These are phyloP conservation scores for Clarias magur DNA, from an alignment of 2,113 vertebrate genomes.

Conservation along the genomic window DNA sequence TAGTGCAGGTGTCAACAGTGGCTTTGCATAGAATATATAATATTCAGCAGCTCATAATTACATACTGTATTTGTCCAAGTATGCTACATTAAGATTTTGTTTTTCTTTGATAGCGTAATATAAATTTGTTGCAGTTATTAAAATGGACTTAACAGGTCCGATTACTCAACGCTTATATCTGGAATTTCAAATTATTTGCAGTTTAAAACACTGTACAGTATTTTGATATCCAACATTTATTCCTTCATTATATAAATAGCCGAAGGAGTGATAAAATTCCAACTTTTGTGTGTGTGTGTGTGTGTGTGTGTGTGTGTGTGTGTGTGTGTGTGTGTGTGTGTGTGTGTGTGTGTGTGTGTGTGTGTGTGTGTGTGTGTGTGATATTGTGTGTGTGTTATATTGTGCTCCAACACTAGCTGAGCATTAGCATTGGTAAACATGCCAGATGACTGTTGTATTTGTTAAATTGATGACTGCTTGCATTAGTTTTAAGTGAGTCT, in stretches of 20 bases:
- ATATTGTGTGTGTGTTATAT: neutral
- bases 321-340: neutral
- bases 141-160: neutral
- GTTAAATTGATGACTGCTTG: conserved; percentile 51
- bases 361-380: neutral
- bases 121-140: neutral
- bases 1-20: conserved; percentile 21
- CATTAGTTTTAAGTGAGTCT: conserved; percentile 60
- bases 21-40: neutral
- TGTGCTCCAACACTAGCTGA: conserved; percentile 36
- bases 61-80: neutral
- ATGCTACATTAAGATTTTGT: neutral
- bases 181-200: neutral
- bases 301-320: neutral
- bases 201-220: neutral
- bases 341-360: neutral
- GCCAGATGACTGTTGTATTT: conserved; percentile 46
- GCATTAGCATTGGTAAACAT: conserved; percentile 54
- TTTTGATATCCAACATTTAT: neutral
- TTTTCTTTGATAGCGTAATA: neutral
- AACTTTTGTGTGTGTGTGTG: neutral
- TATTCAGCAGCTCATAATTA: neutral
- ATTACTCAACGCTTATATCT: neutral
- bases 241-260: conserved; percentile 6
- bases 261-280: neutral